Conservation (phyloP, 1,140 invertebrate genomes). For the Megathymus violae region DNA sequence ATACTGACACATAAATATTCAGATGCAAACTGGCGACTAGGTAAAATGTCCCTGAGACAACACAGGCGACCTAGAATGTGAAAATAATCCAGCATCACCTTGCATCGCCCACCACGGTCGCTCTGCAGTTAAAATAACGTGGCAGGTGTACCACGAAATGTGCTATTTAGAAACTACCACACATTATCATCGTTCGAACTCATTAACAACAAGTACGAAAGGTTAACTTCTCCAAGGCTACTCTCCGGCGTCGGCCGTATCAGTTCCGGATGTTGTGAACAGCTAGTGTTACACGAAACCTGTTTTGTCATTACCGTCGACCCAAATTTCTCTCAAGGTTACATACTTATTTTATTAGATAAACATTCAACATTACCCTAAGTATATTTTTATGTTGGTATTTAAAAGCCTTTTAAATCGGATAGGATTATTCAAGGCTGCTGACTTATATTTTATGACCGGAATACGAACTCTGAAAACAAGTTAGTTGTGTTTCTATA, state of each 20-base stretch:
- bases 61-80: constrained; percentile 75
- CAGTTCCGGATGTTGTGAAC: constrained; percentile 31
- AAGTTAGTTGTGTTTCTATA: constrained; percentile 46
- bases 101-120: constrained; percentile 65
- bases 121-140: constrained; percentile 68
- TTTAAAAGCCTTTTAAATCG: constrained; percentile 5
- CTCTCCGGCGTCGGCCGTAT: constrained; percentile 9
- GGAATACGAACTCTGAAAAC: constrained; percentile 30
- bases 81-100: constrained; percentile 77
- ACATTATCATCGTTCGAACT: constrained; percentile 20
- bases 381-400: background rate
- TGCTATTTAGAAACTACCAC: constrained; percentile 52
- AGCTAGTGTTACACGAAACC: constrained; percentile 29
- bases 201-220: constrained; percentile 29
- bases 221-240: constrained; percentile 26
- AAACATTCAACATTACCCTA: constrained; percentile 12
- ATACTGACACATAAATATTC: constrained; percentile 45
- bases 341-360: constrained; percentile 20
- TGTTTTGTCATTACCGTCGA: constrained; percentile 30
- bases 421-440: constrained; percentile 3
- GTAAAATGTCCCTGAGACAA: constrained; percentile 71
- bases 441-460: constrained; percentile 17
- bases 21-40: no score
- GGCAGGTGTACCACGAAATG: constrained; percentile 64
- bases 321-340: constrained; percentile 29